Evolutionary conservation across 2,113 vertebrate genomes (phyloP), one percentile per base, ranked within the genome.

Genomic region (Thunnus maccoyii): DNA sequence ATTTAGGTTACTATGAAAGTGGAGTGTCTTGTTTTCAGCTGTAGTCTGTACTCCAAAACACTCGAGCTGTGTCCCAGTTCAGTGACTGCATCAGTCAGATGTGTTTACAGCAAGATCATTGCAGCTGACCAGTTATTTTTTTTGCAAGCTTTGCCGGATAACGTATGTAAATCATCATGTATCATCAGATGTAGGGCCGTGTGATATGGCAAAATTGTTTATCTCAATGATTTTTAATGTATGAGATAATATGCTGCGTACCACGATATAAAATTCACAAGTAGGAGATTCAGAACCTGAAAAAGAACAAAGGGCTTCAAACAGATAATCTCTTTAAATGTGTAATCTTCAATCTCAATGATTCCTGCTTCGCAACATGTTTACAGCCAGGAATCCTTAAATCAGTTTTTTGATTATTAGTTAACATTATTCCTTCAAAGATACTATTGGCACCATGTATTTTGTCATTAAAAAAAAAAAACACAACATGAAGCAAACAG

Each of bases 1-100:
- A 86, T 88, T 66, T 86, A 67, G 88, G 50, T 60, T 55, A 56
- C 47, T 20, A 72, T 82, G 68, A 84, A 84, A 80, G 46, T 32
- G 32, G 52, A 69, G n/a, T 27, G 36, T 20, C 76, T 73, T 69
- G 41, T 79, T 69, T 61, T 72, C 44, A 41, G 30, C 76, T 68
- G 16, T 11, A 7, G 17, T 70, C 46, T 76, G 48, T 2, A 18
- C 69, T 78, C 14, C 32, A 61, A 66, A 72, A 76, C 52, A 27
- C 44, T 46, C 18, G 27, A 44, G 58, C 50, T 47, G n/a, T 77
- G 83, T 63, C 81, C 86, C 55, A 72, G 12, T 86, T 84, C 32
- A 55, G 56, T 20, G 7, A 22, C 32, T 12, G 36, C 56, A 48
- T 25, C 36, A 52, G 27, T 73, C 20, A n/a, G 30, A 61, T 3